Percentiles rank a stretch among this genome's conserved stretches.
phyloP scores from a whole-genome alignment of 2,888 invertebrate species.

The Drosophila longiperda region DNA sequence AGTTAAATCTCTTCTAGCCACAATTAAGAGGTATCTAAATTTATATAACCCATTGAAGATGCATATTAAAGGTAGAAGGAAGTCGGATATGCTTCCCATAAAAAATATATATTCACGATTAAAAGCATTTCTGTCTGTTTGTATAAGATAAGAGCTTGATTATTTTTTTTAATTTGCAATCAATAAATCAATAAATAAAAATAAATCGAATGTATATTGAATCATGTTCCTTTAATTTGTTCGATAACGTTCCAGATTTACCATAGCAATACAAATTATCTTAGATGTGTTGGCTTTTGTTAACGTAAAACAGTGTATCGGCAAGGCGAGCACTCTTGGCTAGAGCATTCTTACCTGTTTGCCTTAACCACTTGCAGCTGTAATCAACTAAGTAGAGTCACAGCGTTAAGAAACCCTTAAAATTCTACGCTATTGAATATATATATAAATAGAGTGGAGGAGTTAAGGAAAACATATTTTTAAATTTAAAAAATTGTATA shows the following conservation, averaged over 20 bases:
- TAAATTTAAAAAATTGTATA: background rate
- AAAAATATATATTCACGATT: background rate
- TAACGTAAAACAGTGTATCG: background rate
- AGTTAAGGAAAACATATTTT: background rate
- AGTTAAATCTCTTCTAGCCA: background rate
- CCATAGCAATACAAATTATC: background rate
- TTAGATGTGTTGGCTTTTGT: background rate
- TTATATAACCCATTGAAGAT: background rate
- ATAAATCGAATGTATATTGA: background rate
- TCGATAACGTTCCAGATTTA: background rate
- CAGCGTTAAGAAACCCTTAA: background rate
- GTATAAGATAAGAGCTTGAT: background rate
- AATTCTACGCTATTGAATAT: background rate
- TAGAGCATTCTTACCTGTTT: constrained; percentile 1
- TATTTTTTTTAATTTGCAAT: background rate
- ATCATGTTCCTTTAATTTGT: background rate
- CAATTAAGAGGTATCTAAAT: background rate
- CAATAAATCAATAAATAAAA: too few species aligned
- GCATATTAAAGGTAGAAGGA: background rate
- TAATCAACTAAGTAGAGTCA: constrained; percentile 6
- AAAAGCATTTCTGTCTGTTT: background rate
- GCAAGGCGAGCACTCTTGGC: background rate
- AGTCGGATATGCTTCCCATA: background rate
- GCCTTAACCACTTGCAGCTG: background rate
- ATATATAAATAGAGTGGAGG: background rate